A percentile compares a stretch with the other conserved stretches of the same genome.
phyloP scores from a whole-genome alignment of 2,797 vertebrate species.

The Megalops cyprinoides region DNA sequence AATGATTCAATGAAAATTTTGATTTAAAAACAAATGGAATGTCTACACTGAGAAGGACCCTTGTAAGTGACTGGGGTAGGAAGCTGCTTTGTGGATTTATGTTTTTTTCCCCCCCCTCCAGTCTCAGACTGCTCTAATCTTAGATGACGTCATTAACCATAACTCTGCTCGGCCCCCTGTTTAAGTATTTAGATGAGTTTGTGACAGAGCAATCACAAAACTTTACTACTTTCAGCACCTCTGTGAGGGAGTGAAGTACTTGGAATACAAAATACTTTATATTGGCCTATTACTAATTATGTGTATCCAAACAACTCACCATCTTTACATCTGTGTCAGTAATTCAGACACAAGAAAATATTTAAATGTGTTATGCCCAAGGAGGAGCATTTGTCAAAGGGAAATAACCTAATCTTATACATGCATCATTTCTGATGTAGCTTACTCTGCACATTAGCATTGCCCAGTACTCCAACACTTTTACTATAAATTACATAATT shows the following conservation, averaged over 20 bases:
- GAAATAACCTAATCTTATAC: background rate
- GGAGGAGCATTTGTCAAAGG: conserved; percentile 6
- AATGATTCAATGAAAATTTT: conserved; percentile 77
- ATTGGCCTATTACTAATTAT: background rate
- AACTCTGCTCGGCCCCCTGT: background rate
- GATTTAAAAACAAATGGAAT: conserved; percentile 64
- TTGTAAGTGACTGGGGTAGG: conserved; percentile 60
- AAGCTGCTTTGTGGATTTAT: conserved; percentile 58
- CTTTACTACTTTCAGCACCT: background rate
- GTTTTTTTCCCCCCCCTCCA: background rate
- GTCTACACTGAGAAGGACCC: conserved; percentile 67
- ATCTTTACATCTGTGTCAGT: background rate
- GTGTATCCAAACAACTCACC: background rate
- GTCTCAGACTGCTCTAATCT: background rate
- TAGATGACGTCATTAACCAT: conserved; percentile 62
- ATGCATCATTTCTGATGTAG: conserved; percentile 4
- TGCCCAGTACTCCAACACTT: conserved; percentile 34
- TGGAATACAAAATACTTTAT: background rate
- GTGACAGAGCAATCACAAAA: background rate
- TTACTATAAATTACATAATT: conserved; percentile 56
- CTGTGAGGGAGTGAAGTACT: background rate
- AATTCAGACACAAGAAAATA: background rate
- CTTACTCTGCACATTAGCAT: background rate
- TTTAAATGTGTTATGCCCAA: conserved; percentile 12
- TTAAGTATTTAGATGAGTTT: conserved; percentile 1